Base-by-base conservation (phyloP, 1,140 invertebrate species). In the Drosophila melanica region DNA sequence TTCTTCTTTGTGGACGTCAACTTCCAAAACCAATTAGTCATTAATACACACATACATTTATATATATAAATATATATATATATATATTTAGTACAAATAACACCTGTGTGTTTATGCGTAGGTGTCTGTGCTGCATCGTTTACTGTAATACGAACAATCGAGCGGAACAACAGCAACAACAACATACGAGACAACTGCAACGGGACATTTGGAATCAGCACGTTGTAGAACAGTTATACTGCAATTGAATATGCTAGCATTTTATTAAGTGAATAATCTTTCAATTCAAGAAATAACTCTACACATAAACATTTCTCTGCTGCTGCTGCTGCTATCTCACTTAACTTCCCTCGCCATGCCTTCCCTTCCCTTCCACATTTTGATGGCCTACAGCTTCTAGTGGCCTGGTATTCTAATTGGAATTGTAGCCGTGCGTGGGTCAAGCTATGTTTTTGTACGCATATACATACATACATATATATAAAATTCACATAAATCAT, bases 11-110 rank as follows among this genome's bases (percentile, higher is more conserved):
- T 35, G 33, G 44, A 60, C 54, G 53, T 41, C 10, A 59, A 77
- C 70, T 74, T 74, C 35, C 75, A 74, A 76, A 77, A 68, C 75
- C 75, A 77, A 77, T 77, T 77, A 77, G 63, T 54, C 55, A 58
- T 57, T 47, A 68, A 59, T n/a, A 58, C 58, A 48, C 27, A 53
- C 51, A 58, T n/a, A 30, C 33, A 48, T 2, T 30, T 9, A 54
- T n/a, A 27, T 27, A 27, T 23, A 23, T 3, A 23, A 3, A 23
- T 23, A 23, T 23, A 23, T 4, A 23, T 23, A 23, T 23, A 23
- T 23, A 18, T 23, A 23, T 23, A 23, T 23, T 2, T 4, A 45
- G 37, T 45, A 51, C 35, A 44, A 33, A 68, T 23, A 54, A 44
- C 27, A 27, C 7, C 14, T 51, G 14, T 54, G 62, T 42, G 50